Conservation (phyloP, 2,797 vertebrate species). For the Triplophysa yarkandensis region DNA sequence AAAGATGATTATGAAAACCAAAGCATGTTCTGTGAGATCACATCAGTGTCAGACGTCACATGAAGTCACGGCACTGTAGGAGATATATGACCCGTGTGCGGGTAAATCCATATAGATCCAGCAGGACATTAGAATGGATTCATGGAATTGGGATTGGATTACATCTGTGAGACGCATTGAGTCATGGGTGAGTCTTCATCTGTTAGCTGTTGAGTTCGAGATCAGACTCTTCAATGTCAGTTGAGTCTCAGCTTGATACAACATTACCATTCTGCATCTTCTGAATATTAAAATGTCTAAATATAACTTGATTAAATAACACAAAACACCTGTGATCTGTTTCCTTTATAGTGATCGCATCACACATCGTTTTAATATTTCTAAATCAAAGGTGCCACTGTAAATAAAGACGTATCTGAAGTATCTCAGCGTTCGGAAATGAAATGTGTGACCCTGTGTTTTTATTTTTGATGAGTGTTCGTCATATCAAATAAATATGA, state of each 20-base stretch:
- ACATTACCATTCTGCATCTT: constrained; percentile 12
- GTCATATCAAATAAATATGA: background rate
- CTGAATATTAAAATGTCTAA: constrained; percentile 23
- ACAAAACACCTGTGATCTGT: background rate
- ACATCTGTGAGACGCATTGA: background rate
- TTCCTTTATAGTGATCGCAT: background rate
- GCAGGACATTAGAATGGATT: constrained; percentile 20
- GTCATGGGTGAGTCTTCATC: constrained; percentile 9
- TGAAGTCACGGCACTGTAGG: background rate
- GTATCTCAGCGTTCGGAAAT: too few species aligned
- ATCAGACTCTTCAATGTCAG: background rate
- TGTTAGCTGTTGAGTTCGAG: background rate
- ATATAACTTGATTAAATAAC: constrained; percentile 7
- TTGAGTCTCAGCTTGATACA: background rate
- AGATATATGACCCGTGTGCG: constrained; percentile 10
- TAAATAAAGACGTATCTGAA: too few species aligned
- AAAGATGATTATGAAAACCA: too few species aligned
- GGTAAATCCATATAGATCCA: constrained; percentile 29
- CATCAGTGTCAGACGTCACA: too few species aligned
- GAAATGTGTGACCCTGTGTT: background rate
- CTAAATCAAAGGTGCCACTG: background rate
- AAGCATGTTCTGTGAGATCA: too few species aligned
- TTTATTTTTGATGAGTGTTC: constrained; percentile 23
- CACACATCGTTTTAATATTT: background rate
- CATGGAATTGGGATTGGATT: constrained; percentile 7